Evolutionary conservation across 2,113 vertebrate genomes (phyloP), one percentile per base, ranked within the genome.

Genomic region (Spea multiplicata): DNA sequence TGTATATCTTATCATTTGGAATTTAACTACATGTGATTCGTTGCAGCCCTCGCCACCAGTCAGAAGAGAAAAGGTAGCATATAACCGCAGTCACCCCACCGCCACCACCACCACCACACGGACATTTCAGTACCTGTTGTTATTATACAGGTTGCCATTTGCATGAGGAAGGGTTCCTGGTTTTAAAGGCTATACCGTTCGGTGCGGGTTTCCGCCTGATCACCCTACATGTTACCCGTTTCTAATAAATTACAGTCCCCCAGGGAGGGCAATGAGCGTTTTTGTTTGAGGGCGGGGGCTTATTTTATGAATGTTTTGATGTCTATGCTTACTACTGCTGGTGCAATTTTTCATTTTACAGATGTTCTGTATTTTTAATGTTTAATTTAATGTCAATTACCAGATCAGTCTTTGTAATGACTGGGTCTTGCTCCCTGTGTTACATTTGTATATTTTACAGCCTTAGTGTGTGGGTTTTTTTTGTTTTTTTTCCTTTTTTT

Each of bases 351-450:
- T 46, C 45, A 53, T 79, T 61, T 44, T 72, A 68, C 47, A 65
- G n/a, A 53, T 65, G 47, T 6, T 55, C 70, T 68, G 78, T 80
- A 66, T 80, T 73, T 80, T 80, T 50, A 79, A 73, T 74, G 64
- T 79, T 30, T 79, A 72, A 79, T 79, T 77, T 79, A 72, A 79
- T 47, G 45, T 16, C 9, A 6, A 46, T 6, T 72, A 72, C 47
- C 9, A 46, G 62, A 67, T 73, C 49, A 9, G 52, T 59, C 52
- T 13, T 30, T 14, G 50, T 46, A 65, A 30, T 67, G 10, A 53
- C 59, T 62, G 45, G 73, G 6, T 70, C 44, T 61, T 49, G 48
- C 65, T 72, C 44, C 44, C 44, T 17, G 14, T 30, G 6, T 17
- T 48, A 5, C 45, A 48, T 49, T 48, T 69, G 6, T 65, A 48